Base-by-base conservation (phyloP, 2,113 vertebrate genomes). In the Mola mola region DNA sequence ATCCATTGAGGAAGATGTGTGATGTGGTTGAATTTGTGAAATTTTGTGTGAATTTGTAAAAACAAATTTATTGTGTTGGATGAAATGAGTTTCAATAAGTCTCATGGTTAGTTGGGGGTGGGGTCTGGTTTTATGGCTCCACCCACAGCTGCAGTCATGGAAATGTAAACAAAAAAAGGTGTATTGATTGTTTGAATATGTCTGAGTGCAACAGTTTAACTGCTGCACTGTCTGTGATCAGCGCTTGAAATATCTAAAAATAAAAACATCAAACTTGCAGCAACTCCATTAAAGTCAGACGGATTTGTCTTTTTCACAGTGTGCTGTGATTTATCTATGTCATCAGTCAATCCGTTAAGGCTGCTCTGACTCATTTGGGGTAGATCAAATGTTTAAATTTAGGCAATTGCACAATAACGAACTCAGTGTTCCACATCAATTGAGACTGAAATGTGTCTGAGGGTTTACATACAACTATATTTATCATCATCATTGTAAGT, bases 161-260 rank as follows among this genome's bases (percentile, higher is more conserved):
- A 22, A 58, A 57, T 4, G 24, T 13, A 25, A 17, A 4, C 9
- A n/a, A 29, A 29, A 44, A 50, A 34, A 34, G 33, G 33, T 15
- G 15, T 16, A 19, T 58, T 0, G 38, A 49, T 10, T 41, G 64
- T 63, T 28, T 59, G 34, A 50, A 53, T 29, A 63, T 56, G 13
- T 7, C 19, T 31, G 34, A 44, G 56, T 55, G 51, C 38, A 38
- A 52, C 52, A 25, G 55, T 73, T 68, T n/a, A 38, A 24, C 58
- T 26, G 51, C 46, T 46, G 68, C 55, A 66, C 29, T 41, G 58
- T 63, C 44, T n/a, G n/a, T n/a, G n/a, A 68, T 52, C 62, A 63
- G 67, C 75, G 78, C 56, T 75, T 72, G 48, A 66, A 71, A 77
- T 37, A 24, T 10, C 28, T 28, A 47, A 38, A 25, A 68, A 60